Base-by-base conservation (phyloP, 1,140 invertebrate genomes). In the Drosophila quadrilineata region DNA sequence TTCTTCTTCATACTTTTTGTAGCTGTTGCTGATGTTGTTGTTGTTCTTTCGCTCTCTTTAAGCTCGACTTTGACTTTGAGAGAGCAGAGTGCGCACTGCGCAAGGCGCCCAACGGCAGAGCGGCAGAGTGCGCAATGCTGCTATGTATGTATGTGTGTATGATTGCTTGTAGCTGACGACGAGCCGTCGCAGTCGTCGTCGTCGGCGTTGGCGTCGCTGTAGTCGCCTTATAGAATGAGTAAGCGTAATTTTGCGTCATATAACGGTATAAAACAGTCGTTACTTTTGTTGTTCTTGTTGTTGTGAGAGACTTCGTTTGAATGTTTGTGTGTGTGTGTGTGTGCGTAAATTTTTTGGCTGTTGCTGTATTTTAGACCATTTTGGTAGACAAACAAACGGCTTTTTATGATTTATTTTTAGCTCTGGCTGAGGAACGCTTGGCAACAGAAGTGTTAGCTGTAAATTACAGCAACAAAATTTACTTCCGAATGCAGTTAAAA, bases 181-280 rank as follows among this genome's bases (percentile, higher is more conserved):
- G 52, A 46, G 72, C 54, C 49, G 56, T 38, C 64, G 75, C 56
- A 49, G 46, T 14, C 49, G 12, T 14, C 12, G 54, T 14, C 41
- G 10, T 14, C 12, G 57, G 67, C 75, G n/a, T n/a, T n/a, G n/a
- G n/a, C 53, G 46, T 14, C 49, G 12, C 24, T 6, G 54, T 14
- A 22, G 10, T 14, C 12, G 57, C 71, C 75, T 80, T 49, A 54
- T 36, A 46, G 79, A 85, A 84, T 84, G 79, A 84, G 79, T 84
- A 84, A 84, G 77, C 77, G 79, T 84, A 84, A 84, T 84, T 84
- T 84, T 84, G 77, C 77, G 77, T 84, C 77, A 84, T 79, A 75
- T 84, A 84, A 84, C 79, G 77, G 77, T 74, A 84, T 28, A 73
- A n/a, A 70, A 53, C 73, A 66, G 77, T 70, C 64, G 77, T 79